Conservation (phyloP, 2,888 invertebrate genomes). For the Rosalia funebris region DNA sequence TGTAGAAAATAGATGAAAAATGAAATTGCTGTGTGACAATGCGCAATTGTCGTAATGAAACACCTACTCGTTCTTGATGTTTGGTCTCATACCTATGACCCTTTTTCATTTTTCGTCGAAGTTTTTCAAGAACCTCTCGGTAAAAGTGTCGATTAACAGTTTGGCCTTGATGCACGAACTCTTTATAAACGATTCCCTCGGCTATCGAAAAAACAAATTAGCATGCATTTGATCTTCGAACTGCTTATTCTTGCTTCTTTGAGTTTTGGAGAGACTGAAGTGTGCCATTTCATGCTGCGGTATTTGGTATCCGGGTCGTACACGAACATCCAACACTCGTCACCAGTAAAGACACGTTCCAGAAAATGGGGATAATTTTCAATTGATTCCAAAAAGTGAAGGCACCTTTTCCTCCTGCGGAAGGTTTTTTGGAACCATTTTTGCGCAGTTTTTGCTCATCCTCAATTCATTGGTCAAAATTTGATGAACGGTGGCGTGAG, state of each 20-base stretch:
- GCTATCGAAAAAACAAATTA: neutral
- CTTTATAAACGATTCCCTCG: neutral
- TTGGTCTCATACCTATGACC: slow-evolving; percentile 21
- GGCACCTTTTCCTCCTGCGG: neutral
- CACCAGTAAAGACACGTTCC: neutral
- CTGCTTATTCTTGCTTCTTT: slow-evolving; percentile 19
- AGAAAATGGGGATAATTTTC: neutral
- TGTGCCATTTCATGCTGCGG: neutral
- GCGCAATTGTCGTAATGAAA: neutral
- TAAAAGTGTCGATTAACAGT: slow-evolving; percentile 17
- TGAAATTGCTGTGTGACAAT: neutral
- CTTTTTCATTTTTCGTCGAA: slow-evolving; percentile 15
- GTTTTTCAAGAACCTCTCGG: slow-evolving; percentile 18
- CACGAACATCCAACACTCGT: neutral
- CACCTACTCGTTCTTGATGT: slow-evolving; percentile 31
- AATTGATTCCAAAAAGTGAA: slow-evolving; percentile 5
- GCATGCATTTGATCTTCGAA: no score
- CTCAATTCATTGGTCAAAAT: no score
- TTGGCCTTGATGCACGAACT: slow-evolving; percentile 6
- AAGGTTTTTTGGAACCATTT: no score
- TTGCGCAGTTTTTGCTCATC: no score
- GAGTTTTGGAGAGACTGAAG: neutral
- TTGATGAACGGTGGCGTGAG: no score
- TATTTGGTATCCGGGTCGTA: neutral
- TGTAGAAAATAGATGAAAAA: no score